A percentile compares a stretch with the other conserved stretches of the same genome.
Evolutionary conservation across 2,797 vertebrate species (phyloP).

Genomic region (Babyrousa celebensis): DNA sequence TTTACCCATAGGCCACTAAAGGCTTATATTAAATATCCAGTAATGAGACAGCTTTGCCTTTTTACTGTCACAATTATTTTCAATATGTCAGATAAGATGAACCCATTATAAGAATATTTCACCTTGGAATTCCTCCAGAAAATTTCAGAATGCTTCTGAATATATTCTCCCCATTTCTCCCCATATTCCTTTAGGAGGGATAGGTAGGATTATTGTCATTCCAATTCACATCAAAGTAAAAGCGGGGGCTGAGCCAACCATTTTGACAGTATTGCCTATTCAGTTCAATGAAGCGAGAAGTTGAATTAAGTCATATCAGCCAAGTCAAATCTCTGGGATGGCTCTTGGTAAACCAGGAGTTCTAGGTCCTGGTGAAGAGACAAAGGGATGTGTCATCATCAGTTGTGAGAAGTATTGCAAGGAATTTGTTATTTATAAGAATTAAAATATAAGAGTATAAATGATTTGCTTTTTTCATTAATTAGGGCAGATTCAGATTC

Average conservation of each 20-base stretch:
- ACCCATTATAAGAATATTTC: slow-evolving; percentile 75
- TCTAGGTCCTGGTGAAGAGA: background rate
- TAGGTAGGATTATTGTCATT: background rate
- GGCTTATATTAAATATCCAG: slow-evolving; percentile 85
- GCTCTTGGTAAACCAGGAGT: background rate
- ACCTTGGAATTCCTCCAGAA: slow-evolving; percentile 50
- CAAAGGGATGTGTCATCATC: no score
- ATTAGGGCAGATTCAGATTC: background rate
- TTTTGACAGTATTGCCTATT: background rate
- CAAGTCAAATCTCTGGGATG: background rate
- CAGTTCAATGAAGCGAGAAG: background rate
- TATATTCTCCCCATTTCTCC: background rate
- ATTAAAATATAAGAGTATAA: background rate
- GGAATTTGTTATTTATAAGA: background rate
- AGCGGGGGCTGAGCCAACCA: background rate
- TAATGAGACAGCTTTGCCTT: slow-evolving; percentile 85
- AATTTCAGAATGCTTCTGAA: slow-evolving; percentile 26
- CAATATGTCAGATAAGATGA: slow-evolving; percentile 86
- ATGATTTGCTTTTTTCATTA: background rate
- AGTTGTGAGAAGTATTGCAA: background rate
- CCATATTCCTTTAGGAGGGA: slow-evolving; percentile 12
- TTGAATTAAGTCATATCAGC: background rate
- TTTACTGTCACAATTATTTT: slow-evolving; percentile 86
- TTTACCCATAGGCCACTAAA: slow-evolving; percentile 81
- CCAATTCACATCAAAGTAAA: background rate